Base-by-base conservation (phyloP, 2,797 vertebrate genomes). In the Amblyraja radiata region DNA sequence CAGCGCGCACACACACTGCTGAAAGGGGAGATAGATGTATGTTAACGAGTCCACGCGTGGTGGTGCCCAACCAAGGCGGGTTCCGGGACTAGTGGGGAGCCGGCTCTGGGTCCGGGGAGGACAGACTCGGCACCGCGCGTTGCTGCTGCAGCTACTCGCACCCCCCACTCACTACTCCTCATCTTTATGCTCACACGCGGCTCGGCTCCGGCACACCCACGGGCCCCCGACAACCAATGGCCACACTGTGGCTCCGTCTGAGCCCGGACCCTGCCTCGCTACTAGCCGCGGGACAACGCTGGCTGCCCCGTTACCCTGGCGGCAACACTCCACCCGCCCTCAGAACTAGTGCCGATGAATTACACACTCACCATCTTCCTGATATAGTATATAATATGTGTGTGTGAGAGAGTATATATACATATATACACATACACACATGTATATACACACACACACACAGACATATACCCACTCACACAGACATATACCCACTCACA, bases 21-120 rank as follows among this genome's bases (percentile, higher is more conserved):
- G 39, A 46, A 46, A 2, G 39, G 39, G 39, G 39, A 1, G 39
- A 46, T 46, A 4, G 46, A 3, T 46, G 46, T 46, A 88, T 68
- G 16, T 65, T n/a, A 88, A 68, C 16, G 61, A 68, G 14, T 68
- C 61, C n/a, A 65, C 84, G 61, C 39, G 25, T 28, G 68, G 23
- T 39, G 68, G 25, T 39, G 90, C n/a, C 86, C 61, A 32, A 90
- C 86, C 61, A 32, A 90, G 86, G 21, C 83, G 80, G 83, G 46
- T 25, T 54, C 61, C 84, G 84, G 58, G 84, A 65, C 65, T 16
- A 65, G 10, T 16, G 9, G 61, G 21, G 61, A 32, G 7, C 84
- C 21, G 46, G 46, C 46, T 46, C 46, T 46, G 46, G 46, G 46
- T 46, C 46, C 46, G 46, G 46, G 46, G 46, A 46, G 46, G 46